Evolutionary conservation across 2,797 vertebrate species (phyloP), one percentile per base, ranked within the genome.

Genomic region (Thamnophis elegans): DNA sequence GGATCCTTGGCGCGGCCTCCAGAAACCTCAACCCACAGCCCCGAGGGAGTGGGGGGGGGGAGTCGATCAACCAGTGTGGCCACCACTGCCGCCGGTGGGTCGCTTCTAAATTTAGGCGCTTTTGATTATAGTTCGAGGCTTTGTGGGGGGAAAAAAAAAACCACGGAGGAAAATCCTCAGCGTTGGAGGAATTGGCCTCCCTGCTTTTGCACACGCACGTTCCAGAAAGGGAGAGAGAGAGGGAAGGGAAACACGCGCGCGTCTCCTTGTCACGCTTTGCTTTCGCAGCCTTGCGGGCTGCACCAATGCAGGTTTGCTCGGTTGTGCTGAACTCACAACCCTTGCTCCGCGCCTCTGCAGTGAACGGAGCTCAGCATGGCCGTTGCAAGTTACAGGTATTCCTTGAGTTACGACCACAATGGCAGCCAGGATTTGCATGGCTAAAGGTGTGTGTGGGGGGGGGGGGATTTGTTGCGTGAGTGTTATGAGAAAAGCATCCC

Each of bases 51-150:
- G n/a, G 47, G 8, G 10, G 0, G 56, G 14, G 89, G 88, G 92
- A 25, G 93, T 86, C 42, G 56, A 90, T 59, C 85, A 89, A 73
- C 18, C 92, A 54, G 95, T 93, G 53, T 51, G 93, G 94, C 94
- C 93, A 95, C 92, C 47, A 51, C 47, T 1, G 47, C 47, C 11
- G 11, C 58, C 5, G 90, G 91, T 91, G 62, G 53, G 56, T 36
- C 36, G 91, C 91, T 92, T 91, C 97, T 96, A 97, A 97, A 97
- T 97, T 96, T 96, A 97, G 96, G 96, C 92, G 94, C 94, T 95
- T 95, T 85, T 96, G 96, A 97, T 97, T 96, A 96, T 96, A 96
- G 96, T 95, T 94, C 90, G 94, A 56, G 88, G 94, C 93, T 92
- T 56, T 4, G 47, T 47, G 47, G 47, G 47, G 58, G 86, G 68